Evolutionary conservation across 2,113 vertebrate genomes (phyloP).

Genomic region (Limnothrissa miodon): DNA sequence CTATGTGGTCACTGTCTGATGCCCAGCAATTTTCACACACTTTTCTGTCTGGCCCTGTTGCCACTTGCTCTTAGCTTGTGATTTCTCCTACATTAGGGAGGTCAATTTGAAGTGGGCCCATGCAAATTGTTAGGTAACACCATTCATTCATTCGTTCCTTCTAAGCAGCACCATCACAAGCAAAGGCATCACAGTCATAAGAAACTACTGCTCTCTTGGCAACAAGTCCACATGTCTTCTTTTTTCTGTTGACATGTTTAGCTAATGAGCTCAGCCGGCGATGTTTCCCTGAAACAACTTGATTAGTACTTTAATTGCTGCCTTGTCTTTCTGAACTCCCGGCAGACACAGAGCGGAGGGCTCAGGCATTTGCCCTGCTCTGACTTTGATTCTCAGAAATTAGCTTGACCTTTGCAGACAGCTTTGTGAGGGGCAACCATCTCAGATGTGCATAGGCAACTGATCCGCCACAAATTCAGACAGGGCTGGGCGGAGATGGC

Average conservation of each 20-base stretch:
- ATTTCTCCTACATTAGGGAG: background rate
- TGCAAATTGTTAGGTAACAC: background rate
- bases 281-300: slow-evolving; percentile 20
- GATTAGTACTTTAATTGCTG: slow-evolving; percentile 15
- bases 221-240: background rate
- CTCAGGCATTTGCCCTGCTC: background rate
- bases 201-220: background rate
- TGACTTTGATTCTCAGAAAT: background rate
- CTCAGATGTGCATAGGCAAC: background rate
- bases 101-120: background rate
- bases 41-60: background rate
- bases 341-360: background rate
- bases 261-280: slow-evolving; percentile 32
- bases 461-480: background rate
- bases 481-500: background rate
- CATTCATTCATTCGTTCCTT: too few species aligned
- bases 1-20: background rate
- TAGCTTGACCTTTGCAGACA: background rate
- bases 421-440: background rate
- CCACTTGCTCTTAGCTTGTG: background rate
- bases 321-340: background rate
- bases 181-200: background rate
- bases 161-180: background rate
- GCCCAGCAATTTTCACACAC: slow-evolving; percentile 2
- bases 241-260: slow-evolving; percentile 16